Base-by-base conservation (phyloP, 2,888 invertebrate genomes). In the Nineta flava region DNA sequence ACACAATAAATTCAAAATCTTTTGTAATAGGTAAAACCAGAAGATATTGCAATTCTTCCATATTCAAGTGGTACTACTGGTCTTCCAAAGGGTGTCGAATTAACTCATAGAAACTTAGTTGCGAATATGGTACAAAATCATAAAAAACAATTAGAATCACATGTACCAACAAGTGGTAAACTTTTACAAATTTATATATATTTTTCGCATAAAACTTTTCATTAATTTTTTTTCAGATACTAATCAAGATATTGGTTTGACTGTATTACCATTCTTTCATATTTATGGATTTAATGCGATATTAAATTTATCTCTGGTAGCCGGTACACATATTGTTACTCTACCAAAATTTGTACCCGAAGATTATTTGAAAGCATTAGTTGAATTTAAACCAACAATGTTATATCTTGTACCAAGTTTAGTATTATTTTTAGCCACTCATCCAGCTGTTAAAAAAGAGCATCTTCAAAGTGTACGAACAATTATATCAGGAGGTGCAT, bases 21-120 rank as follows among this genome's bases (percentile, higher is more conserved):
- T 26, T 5, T 6, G 2, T 6, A 26, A 26, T 26, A 26, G 26
- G 26, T 26, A 46, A 68, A 69, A 57, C 61, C 69, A 7, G 70
- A 73, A 9, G 71, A 74, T 47, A 66, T 76, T 1, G 76, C 75
- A 40, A 61, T 78, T 40, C 68, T 78, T 42, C 78, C 79, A 0
- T 79, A 77, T 63, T 78, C 78, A 2, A 78, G 78, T 57, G 88
- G 90, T 1, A 88, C 90, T 0, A 88, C 87, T 0, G 88, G 88
- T 1, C 71, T 84, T 59, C 86, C 87, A 1, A 87, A 87, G 66
- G 86, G 86, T 2, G 87, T 87, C 1, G 77, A 79, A 75, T 65
- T 87, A 43, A 77, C 81, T 0, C 84, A 86, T 59, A 69, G 70
- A 55, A 85, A 84, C 60, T 69, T 85, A 13, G 75, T 67, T 7